phyloP scores from a whole-genome alignment of 2,113 vertebrate species.

The Dipodomys merriami region DNA sequence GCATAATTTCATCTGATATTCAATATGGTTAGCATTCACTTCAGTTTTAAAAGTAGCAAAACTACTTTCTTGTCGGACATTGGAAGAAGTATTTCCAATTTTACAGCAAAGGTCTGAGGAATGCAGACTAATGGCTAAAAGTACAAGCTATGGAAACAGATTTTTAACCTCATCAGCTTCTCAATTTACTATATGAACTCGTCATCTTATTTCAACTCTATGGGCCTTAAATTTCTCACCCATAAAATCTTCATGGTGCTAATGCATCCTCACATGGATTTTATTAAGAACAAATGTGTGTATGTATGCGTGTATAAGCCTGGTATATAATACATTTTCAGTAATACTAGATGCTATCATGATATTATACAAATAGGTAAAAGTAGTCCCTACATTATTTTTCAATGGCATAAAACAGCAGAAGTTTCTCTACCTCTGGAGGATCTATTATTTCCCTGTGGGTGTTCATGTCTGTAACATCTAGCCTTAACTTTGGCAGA shows the following conservation, averaged over 20 bases:
- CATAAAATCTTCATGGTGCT: neutral
- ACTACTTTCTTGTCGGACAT: neutral
- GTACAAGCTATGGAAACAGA: neutral
- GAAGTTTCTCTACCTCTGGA: neutral
- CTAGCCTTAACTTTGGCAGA: neutral
- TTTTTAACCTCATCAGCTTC: neutral
- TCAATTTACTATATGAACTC: neutral
- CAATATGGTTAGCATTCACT: neutral
- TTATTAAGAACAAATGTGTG: neutral
- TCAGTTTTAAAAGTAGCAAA: neutral
- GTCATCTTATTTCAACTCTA: neutral
- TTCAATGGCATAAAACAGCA: neutral
- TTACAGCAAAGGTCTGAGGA: neutral
- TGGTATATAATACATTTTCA: neutral
- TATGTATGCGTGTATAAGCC: too few relatives aligned
- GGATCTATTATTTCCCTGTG: neutral
- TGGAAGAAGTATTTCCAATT: neutral
- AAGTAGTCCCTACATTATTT: neutral
- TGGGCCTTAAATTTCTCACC: neutral
- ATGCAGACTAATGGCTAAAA: neutral
- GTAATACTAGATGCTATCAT: neutral
- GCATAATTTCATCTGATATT: conserved; percentile 39
- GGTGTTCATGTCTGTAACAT: neutral
- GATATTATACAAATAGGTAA: neutral
- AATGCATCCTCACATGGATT: neutral